A percentile compares a stretch with the other conserved stretches of the same genome.
These are phyloP conservation scores for Pocillopora grandis DNA, from an alignment of 92 coral and sea anemone species.

Conservation along the genomic window DNA sequence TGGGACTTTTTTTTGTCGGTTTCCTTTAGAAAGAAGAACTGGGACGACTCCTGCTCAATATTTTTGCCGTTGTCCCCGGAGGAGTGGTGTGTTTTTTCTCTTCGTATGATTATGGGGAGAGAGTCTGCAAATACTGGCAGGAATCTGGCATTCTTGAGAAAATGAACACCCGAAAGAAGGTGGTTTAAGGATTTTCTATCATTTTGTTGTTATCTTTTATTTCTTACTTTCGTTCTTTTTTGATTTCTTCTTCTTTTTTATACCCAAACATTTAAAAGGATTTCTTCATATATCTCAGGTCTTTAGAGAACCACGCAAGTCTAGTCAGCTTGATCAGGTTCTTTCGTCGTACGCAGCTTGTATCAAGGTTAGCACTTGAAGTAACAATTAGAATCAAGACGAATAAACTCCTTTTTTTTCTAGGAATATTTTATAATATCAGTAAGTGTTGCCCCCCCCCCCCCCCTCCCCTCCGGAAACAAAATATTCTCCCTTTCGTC, in stretches of 20 bases:
- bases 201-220: background rate
- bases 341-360: conserved; percentile 70
- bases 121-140: conserved; percentile 85
- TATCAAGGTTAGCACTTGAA: conserved; percentile 64
- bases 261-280: background rate
- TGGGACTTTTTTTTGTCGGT: background rate
- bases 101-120: conserved; percentile 88
- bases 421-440: too few species aligned
- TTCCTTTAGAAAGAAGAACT: conserved; percentile 79
- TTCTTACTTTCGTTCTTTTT: background rate
- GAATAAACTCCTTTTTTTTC: too few species aligned
- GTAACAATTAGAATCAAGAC: too few species aligned
- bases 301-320: conserved; percentile 87
- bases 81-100: conserved; percentile 96
- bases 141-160: conserved; percentile 73
- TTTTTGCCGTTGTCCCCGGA: conserved; percentile 86
- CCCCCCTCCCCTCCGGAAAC: too few species aligned
- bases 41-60: conserved; percentile 84
- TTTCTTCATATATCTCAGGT: conserved; percentile 42
- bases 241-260: background rate
- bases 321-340: conserved; percentile 83
- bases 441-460: too few species aligned
- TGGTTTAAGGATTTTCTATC: background rate
- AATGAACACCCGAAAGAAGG: conserved; percentile 85
- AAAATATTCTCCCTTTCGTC: too few species aligned